phyloP scores from a whole-genome alignment of 2,888 invertebrate genomes.

The Drosophila siamana region DNA sequence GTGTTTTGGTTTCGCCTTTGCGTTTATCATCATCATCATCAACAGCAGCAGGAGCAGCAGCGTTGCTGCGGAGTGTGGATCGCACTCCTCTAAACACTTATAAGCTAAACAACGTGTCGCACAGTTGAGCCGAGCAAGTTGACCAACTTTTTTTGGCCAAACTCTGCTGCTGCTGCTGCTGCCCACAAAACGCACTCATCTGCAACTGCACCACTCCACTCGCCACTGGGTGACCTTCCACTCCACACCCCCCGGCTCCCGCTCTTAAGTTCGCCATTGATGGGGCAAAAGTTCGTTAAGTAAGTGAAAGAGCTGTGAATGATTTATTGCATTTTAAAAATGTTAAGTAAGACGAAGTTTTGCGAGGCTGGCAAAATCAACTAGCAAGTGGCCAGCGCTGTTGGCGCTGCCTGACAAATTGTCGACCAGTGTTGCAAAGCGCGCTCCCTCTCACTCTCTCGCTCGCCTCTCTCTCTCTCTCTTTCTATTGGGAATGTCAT shows the following conservation, averaged over 20 bases:
- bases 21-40: slow-evolving; percentile 38
- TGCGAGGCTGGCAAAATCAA: neutral
- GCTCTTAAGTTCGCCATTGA: slow-evolving; percentile 9
- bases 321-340: slow-evolving; percentile 81
- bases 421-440: slow-evolving; percentile 11
- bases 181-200: slow-evolving; percentile 18
- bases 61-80: slow-evolving; percentile 20
- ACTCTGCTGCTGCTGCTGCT: slow-evolving; percentile 16
- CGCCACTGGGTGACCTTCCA: too few relatives aligned
- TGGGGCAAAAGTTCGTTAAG: slow-evolving; percentile 79
- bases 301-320: slow-evolving; percentile 81
- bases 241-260: too few relatives aligned
- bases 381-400: slow-evolving; percentile 42
- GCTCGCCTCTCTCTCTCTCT: slow-evolving; percentile 18
- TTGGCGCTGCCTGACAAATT: slow-evolving; percentile 55
- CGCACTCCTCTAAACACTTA: slow-evolving; percentile 47
- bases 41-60: too few relatives aligned
- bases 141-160: slow-evolving; percentile 60
- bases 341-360: slow-evolving; percentile 67
- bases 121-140: slow-evolving; percentile 61
- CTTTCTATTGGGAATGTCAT: slow-evolving; percentile 32
- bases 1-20: neutral
- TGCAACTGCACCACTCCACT: neutral
- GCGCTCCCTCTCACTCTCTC: neutral
- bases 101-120: slow-evolving; percentile 66